Base-by-base conservation (phyloP, 2,113 vertebrate genomes). In the Phodopus roborovskii region DNA sequence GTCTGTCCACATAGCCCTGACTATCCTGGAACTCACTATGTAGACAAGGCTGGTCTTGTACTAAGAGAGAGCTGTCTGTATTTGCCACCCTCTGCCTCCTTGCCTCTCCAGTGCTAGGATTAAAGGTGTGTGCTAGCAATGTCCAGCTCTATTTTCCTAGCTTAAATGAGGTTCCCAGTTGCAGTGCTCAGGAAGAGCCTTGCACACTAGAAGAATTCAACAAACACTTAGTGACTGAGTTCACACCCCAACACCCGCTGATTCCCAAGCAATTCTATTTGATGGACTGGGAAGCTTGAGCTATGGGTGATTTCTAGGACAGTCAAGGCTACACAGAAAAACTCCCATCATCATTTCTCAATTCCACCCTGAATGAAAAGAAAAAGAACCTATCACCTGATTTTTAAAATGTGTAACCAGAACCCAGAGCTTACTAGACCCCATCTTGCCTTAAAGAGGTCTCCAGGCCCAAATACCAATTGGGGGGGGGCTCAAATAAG, bases 161-260 rank as follows among this genome's bases (percentile, higher is more conserved):
- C 92, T 79, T 74, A 28, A 53, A 1, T 48, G 48, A 60, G 45
- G 66, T 26, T 39, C 3, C 45, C 4, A 0, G 0, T 0, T 4
- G 0, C 6, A 3, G 15, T 1, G 10, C 10, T 73, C 15, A 60
- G 26, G 17, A 12, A 15, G 13, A 10, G 19, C 30, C 58, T 42
- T 71, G 42, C 1, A 0, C 30, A 5, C 24, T 5, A 9, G 48
- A 58, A 91, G 45, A 73, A 26, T 4, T 75, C 58, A 20, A 4
- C 10, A 26, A 50, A 53, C 13, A 20, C 28, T 86, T 86, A 20
- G 15, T 30, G 66, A 8, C 22, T 36, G 58, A 58, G n/a, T 26
- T 71, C 86, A 39, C 15, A 13, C 42, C 0, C 15, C 60, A 19
- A 53, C 12, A n/a, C 33, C 88, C 75, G 82, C n/a, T 75, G 7